A percentile compares a stretch with the other conserved stretches of the same genome.
Evolutionary conservation across 2,113 vertebrate species (phyloP).

Genomic region (Spheniscus mendiculus): DNA sequence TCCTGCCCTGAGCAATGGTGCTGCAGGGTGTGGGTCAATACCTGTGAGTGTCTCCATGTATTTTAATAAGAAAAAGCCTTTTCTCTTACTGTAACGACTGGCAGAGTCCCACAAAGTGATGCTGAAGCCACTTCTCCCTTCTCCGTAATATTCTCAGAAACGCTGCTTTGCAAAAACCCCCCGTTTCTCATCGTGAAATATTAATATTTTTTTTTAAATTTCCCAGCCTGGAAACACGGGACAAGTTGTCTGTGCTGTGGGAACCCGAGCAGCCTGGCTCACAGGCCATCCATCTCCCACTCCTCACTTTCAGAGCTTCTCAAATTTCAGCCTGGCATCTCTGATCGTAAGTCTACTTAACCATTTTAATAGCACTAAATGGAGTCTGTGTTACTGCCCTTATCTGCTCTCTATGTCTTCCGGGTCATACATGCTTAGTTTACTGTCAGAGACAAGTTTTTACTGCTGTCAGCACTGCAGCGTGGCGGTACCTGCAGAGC

Average conservation of each 20-base stretch:
- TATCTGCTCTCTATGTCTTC: conserved; percentile 64
- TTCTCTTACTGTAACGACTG: not conserved
- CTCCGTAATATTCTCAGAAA: not conserved
- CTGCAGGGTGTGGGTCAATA: not conserved
- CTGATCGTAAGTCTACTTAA: conserved; percentile 52
- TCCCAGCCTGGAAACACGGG: not conserved
- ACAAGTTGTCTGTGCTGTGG: not conserved
- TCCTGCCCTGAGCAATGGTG: not conserved
- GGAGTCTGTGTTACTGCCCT: conserved; percentile 55
- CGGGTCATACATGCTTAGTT: conserved; percentile 69
- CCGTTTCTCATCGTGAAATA: not conserved
- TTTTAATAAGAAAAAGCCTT: not conserved
- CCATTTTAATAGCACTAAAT: conserved; percentile 67
- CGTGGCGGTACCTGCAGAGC: conserved; percentile 63
- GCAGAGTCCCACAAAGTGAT: not conserved
- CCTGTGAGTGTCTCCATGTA: not conserved
- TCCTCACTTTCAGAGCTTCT: conserved; percentile 37
- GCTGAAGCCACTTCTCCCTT: not conserved
- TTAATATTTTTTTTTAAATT: not conserved
- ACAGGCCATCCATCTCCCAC: conserved; percentile 14
- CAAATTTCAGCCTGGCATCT: conserved; percentile 48
- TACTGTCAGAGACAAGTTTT: conserved; percentile 69
- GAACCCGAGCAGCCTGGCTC: not conserved
- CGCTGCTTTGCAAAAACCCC: not conserved
- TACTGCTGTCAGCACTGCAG: conserved; percentile 69